Evolutionary conservation across 2,113 vertebrate genomes (phyloP).

Genomic region (Eupsittula cactorum): DNA sequence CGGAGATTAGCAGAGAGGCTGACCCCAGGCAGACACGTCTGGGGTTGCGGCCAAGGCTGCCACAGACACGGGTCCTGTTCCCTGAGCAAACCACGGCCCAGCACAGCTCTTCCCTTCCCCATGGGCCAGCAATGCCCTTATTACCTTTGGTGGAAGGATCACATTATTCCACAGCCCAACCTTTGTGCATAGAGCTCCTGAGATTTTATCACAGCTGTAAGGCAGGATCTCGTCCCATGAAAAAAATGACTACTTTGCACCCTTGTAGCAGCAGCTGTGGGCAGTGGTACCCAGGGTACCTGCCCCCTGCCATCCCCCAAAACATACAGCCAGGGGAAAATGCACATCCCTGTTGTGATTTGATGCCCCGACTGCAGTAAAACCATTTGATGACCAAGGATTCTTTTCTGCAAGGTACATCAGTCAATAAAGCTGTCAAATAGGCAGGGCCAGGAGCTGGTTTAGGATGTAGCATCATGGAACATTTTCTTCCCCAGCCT

Average conservation of each 20-base stretch:
- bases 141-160: neutral
- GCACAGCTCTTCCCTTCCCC: neutral
- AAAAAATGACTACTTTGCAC: neutral
- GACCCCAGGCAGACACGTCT: fast-evolving
- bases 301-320: neutral
- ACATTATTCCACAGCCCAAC: too few relatives aligned
- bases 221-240: too few relatives aligned
- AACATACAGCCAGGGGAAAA: neutral
- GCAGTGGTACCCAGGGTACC: neutral
- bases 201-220: neutral
- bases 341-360: neutral
- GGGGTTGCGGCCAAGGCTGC: neutral
- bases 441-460: neutral
- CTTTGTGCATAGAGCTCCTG: neutral
- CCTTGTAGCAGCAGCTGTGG: too few relatives aligned
- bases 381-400: neutral
- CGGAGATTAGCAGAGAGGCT: neutral
- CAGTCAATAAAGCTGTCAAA: neutral
- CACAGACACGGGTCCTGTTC: neutral
- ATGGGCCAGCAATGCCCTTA: neutral
- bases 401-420: neutral
- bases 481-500: neutral
- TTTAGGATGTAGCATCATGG: neutral
- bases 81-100: fast-evolving
- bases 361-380: neutral